Evolutionary conservation across 2,888 invertebrate species (phyloP).

Genomic region (Ashinkailepas kermadecensis): DNA sequence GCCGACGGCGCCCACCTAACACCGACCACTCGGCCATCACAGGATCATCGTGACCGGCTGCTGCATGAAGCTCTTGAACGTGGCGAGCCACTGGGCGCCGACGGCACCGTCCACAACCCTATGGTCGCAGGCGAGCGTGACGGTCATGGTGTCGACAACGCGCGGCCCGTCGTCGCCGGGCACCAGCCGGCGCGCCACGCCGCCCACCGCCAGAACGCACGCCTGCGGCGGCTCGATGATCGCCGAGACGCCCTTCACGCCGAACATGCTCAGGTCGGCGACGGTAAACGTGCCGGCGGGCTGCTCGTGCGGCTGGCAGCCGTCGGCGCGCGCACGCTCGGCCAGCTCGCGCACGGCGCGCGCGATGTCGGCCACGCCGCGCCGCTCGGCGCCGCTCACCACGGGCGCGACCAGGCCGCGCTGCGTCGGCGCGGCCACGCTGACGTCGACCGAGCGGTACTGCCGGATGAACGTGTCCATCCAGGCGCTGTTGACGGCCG

Average conservation of each 20-base stretch:
- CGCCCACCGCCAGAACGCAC: constrained; percentile 85
- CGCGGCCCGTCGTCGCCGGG: constrained; percentile 64
- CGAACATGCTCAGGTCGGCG: constrained; percentile 93
- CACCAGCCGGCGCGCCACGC: constrained; percentile 64
- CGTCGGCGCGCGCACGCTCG: constrained; percentile 76
- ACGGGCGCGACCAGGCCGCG: constrained; percentile 95
- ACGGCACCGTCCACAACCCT: constrained; percentile 96
- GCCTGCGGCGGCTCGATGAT: constrained; percentile 96
- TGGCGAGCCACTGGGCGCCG: constrained; percentile 90
- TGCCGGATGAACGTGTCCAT: constrained; percentile 85
- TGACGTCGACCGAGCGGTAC: constrained; percentile 88
- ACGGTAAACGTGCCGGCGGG: constrained; percentile 88
- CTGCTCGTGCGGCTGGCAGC: constrained; percentile 86
- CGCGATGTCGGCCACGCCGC: constrained; percentile 78
- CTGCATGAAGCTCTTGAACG: constrained; percentile 79
- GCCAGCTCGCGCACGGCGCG: constrained; percentile 70
- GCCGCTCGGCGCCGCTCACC: constrained; percentile 79
- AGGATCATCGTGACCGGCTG: constrained; percentile 90
- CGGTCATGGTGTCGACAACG: constrained; percentile 67
- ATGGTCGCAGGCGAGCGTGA: constrained; percentile 95
- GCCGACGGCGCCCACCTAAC: too few relatives aligned
- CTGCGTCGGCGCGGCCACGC: constrained; percentile 93
- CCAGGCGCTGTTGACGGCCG: constrained; percentile 92
- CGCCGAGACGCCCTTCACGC: constrained; percentile 78
- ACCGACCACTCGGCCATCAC: constrained; percentile 45